phyloP scores from a whole-genome alignment of 2,113 vertebrate genomes.

The Muntiacus reevesi region DNA sequence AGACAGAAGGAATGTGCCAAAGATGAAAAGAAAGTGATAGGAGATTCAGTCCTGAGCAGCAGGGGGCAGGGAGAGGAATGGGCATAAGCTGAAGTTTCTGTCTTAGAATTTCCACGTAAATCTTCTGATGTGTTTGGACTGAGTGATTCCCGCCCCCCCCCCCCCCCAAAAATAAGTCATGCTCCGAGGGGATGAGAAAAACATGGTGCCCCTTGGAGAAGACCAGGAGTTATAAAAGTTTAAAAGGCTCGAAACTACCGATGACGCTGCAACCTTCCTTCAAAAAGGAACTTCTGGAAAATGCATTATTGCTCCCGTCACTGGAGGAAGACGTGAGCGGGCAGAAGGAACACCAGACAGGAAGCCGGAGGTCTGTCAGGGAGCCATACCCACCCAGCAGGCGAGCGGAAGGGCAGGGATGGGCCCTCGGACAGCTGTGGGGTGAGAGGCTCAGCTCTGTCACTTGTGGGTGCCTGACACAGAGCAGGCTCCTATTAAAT shows the following conservation, averaged over 20 bases:
- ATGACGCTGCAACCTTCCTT: neutral
- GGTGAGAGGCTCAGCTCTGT: neutral
- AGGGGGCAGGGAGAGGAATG: neutral
- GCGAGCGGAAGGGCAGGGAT: fast-evolving
- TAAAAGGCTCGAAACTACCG: neutral
- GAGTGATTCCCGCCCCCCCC: neutral
- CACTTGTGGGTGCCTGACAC: neutral
- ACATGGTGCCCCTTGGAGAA: neutral
- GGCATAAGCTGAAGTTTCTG: neutral
- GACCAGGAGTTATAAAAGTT: neutral
- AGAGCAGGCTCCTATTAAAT: neutral
- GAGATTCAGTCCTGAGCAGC: neutral
- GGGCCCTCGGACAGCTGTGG: neutral
- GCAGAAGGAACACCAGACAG: neutral
- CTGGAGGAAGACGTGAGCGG: neutral
- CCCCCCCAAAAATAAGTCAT: neutral
- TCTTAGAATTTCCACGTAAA: neutral
- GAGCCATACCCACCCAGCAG: too few relatives aligned
- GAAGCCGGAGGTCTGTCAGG: neutral
- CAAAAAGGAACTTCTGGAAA: slow-evolving; percentile 14
- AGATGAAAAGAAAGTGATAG: neutral
- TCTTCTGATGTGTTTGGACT: neutral
- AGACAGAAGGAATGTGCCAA: neutral
- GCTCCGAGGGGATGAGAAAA: neutral
- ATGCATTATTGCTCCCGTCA: neutral